Evolutionary conservation across 2,797 vertebrate genomes (phyloP).

Genomic region (Sebastiscus albofasciatus): DNA sequence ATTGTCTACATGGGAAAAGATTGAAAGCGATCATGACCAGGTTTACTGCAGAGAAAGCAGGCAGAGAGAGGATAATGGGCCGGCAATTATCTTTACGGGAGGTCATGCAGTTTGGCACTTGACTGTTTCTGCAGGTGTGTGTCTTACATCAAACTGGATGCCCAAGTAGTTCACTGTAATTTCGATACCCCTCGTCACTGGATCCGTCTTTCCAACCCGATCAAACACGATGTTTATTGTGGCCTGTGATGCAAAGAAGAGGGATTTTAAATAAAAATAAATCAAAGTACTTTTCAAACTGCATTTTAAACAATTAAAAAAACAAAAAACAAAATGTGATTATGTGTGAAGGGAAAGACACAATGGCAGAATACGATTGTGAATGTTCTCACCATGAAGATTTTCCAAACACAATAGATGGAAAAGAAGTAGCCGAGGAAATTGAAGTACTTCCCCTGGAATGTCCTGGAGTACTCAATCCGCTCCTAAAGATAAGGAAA

Average conservation of each 20-base stretch:
- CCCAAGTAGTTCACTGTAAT: constrained; percentile 99
- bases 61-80: constrained; percentile 22
- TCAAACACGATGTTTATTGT: constrained; percentile 99
- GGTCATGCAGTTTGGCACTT: constrained; percentile 20
- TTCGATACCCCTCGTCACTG: constrained; percentile 98
- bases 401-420: constrained; percentile 99
- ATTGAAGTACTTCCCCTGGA: constrained; percentile 99
- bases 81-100: constrained; percentile 57
- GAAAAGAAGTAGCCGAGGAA: constrained; percentile 99
- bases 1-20: background rate
- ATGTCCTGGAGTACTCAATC: constrained; percentile 98
- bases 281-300: background rate
- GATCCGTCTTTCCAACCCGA: constrained; percentile 97
- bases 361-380: background rate
- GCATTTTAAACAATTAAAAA: background rate
- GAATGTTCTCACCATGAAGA: constrained; percentile 92
- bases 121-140: constrained; percentile 10
- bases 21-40: constrained; percentile 1
- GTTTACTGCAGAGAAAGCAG: constrained; percentile 27
- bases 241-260: constrained; percentile 81
- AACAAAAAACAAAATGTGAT: background rate
- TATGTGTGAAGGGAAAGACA: background rate
- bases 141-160: constrained; percentile 97
- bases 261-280: background rate
- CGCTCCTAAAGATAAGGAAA: constrained; percentile 86